Percentiles rank a stretch among this genome's conserved stretches.
Conservation (phyloP, 2,888 invertebrate genomes). For the Coenonympha arcania region DNA sequence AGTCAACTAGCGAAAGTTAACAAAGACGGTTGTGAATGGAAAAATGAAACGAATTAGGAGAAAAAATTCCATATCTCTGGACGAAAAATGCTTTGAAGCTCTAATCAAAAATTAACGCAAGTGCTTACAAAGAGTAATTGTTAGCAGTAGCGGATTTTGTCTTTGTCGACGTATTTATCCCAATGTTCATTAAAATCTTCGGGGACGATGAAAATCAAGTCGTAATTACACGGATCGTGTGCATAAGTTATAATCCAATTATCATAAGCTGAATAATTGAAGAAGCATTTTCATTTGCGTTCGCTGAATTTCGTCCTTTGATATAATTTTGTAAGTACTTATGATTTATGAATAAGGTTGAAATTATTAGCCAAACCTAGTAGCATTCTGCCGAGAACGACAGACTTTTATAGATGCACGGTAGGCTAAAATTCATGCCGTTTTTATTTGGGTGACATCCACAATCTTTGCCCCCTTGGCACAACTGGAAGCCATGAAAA, state of each 20-base stretch:
- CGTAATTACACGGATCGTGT: neutral
- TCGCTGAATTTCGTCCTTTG: neutral
- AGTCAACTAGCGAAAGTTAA: neutral
- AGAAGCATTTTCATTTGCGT: neutral
- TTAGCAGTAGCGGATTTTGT: neutral
- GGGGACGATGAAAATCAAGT: neutral
- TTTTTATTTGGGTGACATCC: too few species aligned
- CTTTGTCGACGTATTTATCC: constrained; percentile 5
- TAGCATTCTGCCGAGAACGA: too few species aligned
- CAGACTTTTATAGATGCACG: too few species aligned
- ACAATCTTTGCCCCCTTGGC: too few species aligned
- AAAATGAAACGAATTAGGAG: neutral
- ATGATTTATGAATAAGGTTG: too few species aligned
- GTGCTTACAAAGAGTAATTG: neutral
- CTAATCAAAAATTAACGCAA: constrained; percentile 1
- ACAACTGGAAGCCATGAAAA: too few species aligned
- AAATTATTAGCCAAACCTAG: too few species aligned
- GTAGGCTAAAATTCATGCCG: too few species aligned
- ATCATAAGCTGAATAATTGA: neutral
- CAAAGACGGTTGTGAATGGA: neutral
- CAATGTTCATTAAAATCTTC: constrained; percentile 1
- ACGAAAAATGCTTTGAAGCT: neutral
- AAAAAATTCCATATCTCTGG: neutral
- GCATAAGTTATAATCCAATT: constrained; percentile 1
- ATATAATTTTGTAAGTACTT: neutral